These are phyloP conservation scores for Myodes glareolus DNA, from an alignment of 2,113 vertebrate genomes.

Conservation along the genomic window DNA sequence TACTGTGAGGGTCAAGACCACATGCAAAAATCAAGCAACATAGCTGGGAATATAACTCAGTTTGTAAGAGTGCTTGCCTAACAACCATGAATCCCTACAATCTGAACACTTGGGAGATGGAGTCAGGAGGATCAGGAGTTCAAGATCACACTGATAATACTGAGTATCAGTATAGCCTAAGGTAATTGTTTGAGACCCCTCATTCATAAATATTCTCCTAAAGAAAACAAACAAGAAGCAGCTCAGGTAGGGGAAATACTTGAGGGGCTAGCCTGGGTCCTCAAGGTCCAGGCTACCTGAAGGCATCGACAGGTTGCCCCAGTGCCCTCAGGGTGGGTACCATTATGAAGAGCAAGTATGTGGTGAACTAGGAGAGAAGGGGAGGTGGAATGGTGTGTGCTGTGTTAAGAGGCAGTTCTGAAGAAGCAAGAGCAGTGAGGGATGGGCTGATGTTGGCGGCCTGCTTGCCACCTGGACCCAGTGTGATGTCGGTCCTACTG, in stretches of 20 bases:
- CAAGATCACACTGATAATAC: background rate
- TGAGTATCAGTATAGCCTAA: background rate
- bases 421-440: background rate
- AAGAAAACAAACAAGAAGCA: background rate
- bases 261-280: background rate
- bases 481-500: background rate
- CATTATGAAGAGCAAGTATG: background rate
- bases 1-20: background rate
- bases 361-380: background rate
- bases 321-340: background rate
- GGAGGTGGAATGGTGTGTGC: background rate
- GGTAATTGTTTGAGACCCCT: background rate
- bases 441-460: background rate
- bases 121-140: background rate
- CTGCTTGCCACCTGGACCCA: background rate
- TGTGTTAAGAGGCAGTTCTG: background rate
- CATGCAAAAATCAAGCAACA: background rate
- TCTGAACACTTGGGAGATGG: background rate
- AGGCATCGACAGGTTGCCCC: background rate
- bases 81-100: background rate
- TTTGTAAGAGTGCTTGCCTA: background rate
- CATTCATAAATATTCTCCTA: background rate
- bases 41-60: background rate
- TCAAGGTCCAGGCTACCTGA: background rate
- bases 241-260: no score